Percentiles rank a stretch among this genome's conserved stretches.
Conservation (phyloP, 2,888 invertebrate genomes). For the Cosmorhoe ocellata region DNA sequence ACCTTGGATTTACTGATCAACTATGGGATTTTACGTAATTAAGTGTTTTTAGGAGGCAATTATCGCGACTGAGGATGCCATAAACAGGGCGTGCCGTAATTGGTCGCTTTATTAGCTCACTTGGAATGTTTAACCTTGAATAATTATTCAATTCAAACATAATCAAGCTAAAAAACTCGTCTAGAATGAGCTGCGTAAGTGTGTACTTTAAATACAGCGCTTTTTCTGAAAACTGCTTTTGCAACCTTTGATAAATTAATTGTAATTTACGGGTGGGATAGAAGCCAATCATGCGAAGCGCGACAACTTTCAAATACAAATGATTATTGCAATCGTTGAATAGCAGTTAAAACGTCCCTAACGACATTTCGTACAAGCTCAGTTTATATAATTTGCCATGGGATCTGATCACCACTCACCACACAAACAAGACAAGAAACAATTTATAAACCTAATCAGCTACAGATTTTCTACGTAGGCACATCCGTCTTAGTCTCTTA, state of each 20-base stretch:
- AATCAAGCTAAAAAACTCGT: slow-evolving; percentile 25
- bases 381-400: not conserved
- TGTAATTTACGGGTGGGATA: slow-evolving; percentile 4
- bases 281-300: slow-evolving; percentile 2
- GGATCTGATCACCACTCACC: not conserved
- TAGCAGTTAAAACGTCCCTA: not conserved
- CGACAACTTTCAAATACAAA: slow-evolving; percentile 1
- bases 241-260: slow-evolving; percentile 14
- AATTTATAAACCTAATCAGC: slow-evolving; percentile 1
- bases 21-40: slow-evolving; percentile 46
- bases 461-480: slow-evolving; percentile 8
- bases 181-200: slow-evolving; percentile 12
- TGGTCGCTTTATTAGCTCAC: slow-evolving; percentile 18
- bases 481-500: slow-evolving; percentile 26
- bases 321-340: slow-evolving; percentile 1
- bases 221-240: slow-evolving; percentile 15
- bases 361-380: slow-evolving; percentile 1
- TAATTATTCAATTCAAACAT: slow-evolving; percentile 22
- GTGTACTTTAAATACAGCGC: slow-evolving; percentile 11
- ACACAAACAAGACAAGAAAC: not conserved
- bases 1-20: slow-evolving; percentile 33
- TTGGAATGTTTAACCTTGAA: slow-evolving; percentile 19
- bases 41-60: slow-evolving; percentile 35
- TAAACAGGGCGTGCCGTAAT: slow-evolving; percentile 20
- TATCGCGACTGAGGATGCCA: slow-evolving; percentile 27